Evolutionary conservation across 92 coral and sea anemone genomes (phyloP), one percentile per base, ranked within the genome.

Genomic region (Epizoanthus ramosus): DNA sequence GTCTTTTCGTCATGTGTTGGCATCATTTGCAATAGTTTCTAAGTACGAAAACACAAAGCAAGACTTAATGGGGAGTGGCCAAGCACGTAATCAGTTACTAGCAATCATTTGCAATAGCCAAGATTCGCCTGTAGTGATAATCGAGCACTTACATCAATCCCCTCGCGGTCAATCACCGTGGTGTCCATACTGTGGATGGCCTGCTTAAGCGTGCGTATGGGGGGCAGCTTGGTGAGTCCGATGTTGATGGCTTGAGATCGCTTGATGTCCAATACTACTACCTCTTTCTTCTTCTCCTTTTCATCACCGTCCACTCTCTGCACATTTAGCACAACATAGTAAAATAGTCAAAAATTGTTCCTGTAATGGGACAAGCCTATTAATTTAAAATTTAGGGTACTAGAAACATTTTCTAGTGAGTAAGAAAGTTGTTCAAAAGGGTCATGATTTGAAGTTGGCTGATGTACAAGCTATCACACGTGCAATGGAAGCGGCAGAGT

Each of bases 231-330:
- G 43, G 98, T 95, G 70, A 95, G 84, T 6, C 91, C 98, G 41
- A 95, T 95, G 88, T 95, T 95, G 87, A 95, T 95, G 37, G 91
- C 93, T 88, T 95, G 98, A 4, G 98, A 95, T 61, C 98, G 89
- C 81, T 95, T 95, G 89, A 95, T 85, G 81, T 95, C 98, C 57
- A 95, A 79, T 23, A 95, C 95, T 22, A 95, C 96, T 13, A 95
- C 92, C 76, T 95, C 98, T 75, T 90, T 95, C 63, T 93, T 90
- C 88, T 84, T 90, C 61, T 95, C 97, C 79, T 90, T 94, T 22
- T 92, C 98, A 4, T 95, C 97, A 2, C 90, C 90, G 28, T 94
- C 98, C 37, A 75, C 17, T 74, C 87, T 94, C 98, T 95, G 86
- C 85, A 60, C 68, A 22, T 28, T 58, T 35, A 39, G 25, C 69